A percentile compares a stretch with the other conserved stretches of the same genome.
These are phyloP conservation scores for Sitta europaea DNA, from an alignment of 2,113 vertebrate genomes.

Conservation along the genomic window DNA sequence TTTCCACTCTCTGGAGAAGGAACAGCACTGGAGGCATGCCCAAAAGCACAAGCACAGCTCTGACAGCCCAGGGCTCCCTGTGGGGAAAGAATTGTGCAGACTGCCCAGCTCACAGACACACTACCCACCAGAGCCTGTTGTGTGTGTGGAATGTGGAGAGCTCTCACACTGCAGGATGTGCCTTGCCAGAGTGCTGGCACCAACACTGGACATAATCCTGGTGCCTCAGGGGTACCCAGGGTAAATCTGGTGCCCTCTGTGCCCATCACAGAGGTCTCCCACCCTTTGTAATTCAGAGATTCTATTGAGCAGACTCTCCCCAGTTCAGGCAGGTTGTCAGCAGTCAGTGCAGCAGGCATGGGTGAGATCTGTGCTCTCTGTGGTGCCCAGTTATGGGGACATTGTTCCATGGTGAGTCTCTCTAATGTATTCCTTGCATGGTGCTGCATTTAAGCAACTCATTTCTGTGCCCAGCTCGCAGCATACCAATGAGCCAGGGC, in stretches of 20 bases:
- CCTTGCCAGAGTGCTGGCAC: neutral
- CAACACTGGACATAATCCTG: neutral
- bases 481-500: constrained; percentile 30
- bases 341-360: neutral
- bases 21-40: neutral
- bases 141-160: neutral
- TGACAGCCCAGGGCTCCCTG: neutral
- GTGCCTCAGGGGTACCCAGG: neutral
- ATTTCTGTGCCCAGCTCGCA: neutral
- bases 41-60: neutral
- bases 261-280: neutral
- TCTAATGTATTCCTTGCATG: neutral
- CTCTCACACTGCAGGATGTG: neutral
- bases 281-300: neutral
- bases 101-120: neutral
- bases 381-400: neutral
- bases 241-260: neutral
- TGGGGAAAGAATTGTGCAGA: neutral
- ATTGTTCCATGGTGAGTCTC: neutral
- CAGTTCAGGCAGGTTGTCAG: neutral
- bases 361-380: neutral
- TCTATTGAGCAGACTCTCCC: neutral
- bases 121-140: neutral
- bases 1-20: too few relatives aligned
- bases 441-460: constrained; percentile 27